Evolutionary conservation across 2,888 invertebrate species (phyloP).

Genomic region (Megalurothrips usitatus): DNA sequence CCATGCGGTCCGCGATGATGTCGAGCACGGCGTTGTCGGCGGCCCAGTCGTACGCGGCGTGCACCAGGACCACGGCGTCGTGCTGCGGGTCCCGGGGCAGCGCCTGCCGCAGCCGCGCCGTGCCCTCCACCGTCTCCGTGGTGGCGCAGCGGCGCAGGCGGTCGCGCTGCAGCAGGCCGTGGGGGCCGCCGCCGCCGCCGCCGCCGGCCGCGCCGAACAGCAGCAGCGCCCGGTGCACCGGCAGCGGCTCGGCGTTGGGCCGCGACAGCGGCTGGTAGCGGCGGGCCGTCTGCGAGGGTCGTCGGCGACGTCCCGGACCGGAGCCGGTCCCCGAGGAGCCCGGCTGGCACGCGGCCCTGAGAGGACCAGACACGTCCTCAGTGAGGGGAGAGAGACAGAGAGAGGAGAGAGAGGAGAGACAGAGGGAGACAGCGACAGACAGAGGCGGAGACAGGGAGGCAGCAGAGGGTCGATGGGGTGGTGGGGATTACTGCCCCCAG

Average conservation of each 20-base stretch:
- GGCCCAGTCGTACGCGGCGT: slow-evolving; percentile 31
- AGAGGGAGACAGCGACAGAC: not conserved
- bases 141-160: slow-evolving; percentile 34
- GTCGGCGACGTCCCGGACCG: not conserved
- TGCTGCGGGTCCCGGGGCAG: slow-evolving; percentile 1
- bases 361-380: not conserved
- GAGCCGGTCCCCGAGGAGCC: not conserved
- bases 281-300: slow-evolving; percentile 2
- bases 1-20: slow-evolving; percentile 14
- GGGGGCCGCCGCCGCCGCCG: not conserved
- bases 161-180: slow-evolving; percentile 28
- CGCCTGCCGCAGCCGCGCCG: slow-evolving; percentile 32
- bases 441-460: not conserved
- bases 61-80: slow-evolving; percentile 34
- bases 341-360: slow-evolving; percentile 5
- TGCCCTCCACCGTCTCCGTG: slow-evolving; percentile 32
- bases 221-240: slow-evolving; percentile 17
- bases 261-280: slow-evolving; percentile 12
- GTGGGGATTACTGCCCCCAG: slow-evolving; percentile 1
- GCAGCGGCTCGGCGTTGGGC: slow-evolving; percentile 1
- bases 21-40: slow-evolving; percentile 6
- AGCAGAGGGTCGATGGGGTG: not conserved
- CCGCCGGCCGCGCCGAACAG: not conserved
- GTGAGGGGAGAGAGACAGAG: no score
- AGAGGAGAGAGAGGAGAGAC: not conserved